phyloP scores from a whole-genome alignment of 1,140 invertebrate species.

The Medauroidea extradentata region DNA sequence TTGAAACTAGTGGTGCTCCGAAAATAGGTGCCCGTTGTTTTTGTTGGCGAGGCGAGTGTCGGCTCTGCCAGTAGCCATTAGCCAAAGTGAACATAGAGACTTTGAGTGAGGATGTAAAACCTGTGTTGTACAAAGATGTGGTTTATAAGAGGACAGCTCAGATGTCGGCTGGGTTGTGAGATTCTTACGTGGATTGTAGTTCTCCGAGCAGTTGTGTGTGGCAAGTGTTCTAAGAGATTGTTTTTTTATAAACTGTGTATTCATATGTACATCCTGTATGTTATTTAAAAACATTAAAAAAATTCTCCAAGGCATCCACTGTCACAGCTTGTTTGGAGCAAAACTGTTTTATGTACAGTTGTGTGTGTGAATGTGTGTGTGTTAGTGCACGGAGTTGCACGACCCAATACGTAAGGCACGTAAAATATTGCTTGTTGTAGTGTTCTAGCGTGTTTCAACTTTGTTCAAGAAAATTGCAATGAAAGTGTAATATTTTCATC shows the following conservation, averaged over 20 bases:
- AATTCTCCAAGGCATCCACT: neutral
- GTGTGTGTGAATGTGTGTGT: conserved; percentile 6
- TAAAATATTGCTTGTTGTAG: neutral
- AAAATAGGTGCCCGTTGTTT: conserved; percentile 2
- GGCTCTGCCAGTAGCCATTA: neutral
- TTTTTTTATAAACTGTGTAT: conserved; percentile 5
- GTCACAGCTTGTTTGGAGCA: neutral
- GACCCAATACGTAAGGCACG: neutral
- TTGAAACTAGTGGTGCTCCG: neutral
- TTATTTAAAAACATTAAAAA: conserved; percentile 3
- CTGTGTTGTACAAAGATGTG: neutral
- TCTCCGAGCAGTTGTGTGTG: neutral
- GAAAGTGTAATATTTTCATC: too few relatives aligned
- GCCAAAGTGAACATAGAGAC: neutral
- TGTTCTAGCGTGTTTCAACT: neutral
- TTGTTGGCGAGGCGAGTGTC: neutral
- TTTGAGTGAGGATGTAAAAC: neutral
- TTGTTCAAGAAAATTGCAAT: neutral
- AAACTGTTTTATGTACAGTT: neutral
- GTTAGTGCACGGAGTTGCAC: neutral
- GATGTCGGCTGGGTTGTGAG: neutral
- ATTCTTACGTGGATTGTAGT: neutral
- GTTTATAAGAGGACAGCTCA: neutral
- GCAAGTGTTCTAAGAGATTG: neutral
- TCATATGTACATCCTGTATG: conserved; percentile 4